Base-by-base conservation (phyloP, 2,113 vertebrate species). In the Xenotilapia flavipinnis region DNA sequence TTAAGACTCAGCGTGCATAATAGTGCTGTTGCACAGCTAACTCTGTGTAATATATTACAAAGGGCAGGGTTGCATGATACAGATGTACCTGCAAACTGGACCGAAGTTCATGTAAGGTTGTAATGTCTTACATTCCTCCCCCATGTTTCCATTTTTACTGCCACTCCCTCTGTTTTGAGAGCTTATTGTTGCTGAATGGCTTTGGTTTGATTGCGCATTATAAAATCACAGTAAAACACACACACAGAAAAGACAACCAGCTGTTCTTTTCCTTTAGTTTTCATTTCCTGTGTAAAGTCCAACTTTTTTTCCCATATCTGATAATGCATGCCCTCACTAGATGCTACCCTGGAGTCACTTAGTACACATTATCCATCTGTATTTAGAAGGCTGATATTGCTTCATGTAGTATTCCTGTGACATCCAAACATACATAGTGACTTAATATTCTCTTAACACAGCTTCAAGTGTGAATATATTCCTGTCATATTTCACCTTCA, bases 401-500 rank as follows among this genome's bases (percentile, higher is more conserved):
- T 45, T 56, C 28, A 68, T 81, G 42, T 70, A 28, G 28, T 53
- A 80, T 91, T 83, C 36, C 42, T 75, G 33, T 36, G 21, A 56
- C 40, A 19, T 81, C 51, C 36, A 82, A 70, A 79, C 42, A 62
- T 73, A 31, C 79, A 68, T 87, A 40, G 51, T 28, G 90, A 85
- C 84, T 94, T 85, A 53, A 90, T 83, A 90, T 90, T 85, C 86
- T 86, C 81, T 90, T 82, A 88, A 82, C 86, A 82, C 84, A 56
- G 85, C 80, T 88, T 87, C 38, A 80, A 82, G 87, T 82, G 90
- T 82, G 79, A 88, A 89, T 86, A 75, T 90, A 86, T 91, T 81
- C 82, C 83, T 83, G 70, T 84, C 83, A 53, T 89, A 91, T 93
- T 89, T 93, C 91, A 88, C 90, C 86, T 90, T 93, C 85, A 92